Conservation (phyloP, 2,888 invertebrate species). For the Ormyrus thymus region DNA sequence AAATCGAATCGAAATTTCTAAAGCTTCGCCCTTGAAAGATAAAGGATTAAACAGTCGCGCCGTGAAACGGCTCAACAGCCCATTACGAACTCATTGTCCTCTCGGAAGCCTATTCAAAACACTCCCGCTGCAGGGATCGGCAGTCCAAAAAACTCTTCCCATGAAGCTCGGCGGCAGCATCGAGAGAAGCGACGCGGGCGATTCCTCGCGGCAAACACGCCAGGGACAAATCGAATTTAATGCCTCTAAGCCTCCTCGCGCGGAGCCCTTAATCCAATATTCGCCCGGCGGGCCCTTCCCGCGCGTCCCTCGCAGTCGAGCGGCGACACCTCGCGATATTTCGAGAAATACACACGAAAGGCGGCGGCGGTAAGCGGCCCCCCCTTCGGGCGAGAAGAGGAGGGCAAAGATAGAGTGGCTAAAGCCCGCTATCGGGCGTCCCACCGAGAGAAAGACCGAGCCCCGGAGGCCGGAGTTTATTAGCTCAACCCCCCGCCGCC, state of each 20-base stretch:
- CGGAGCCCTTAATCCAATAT: constrained; percentile 26
- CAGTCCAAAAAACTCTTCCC: no score
- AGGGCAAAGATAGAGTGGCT: constrained; percentile 48
- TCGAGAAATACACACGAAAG: no score
- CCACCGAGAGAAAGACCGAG: constrained; percentile 58
- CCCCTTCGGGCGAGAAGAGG: background rate
- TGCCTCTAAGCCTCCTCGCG: background rate
- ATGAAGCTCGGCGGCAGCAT: no score
- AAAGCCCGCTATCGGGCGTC: constrained; percentile 55
- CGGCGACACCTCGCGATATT: no score
- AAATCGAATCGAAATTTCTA: constrained; percentile 5
- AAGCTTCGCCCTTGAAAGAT: background rate
- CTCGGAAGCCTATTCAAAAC: no score
- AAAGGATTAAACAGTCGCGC: background rate
- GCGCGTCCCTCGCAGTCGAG: background rate
- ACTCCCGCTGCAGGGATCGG: no score
- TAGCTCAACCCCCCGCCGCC: constrained; percentile 64
- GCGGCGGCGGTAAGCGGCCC: no score
- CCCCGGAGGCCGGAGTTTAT: constrained; percentile 66
- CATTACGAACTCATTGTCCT: no score
- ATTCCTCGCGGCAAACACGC: background rate
- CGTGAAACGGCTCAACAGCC: background rate
- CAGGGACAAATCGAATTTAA: constrained; percentile 14
- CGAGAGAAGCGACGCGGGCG: no score
- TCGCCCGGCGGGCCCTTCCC: background rate